These are phyloP conservation scores for Caranx ignobilis DNA, from an alignment of 2,113 vertebrate genomes.

Conservation along the genomic window DNA sequence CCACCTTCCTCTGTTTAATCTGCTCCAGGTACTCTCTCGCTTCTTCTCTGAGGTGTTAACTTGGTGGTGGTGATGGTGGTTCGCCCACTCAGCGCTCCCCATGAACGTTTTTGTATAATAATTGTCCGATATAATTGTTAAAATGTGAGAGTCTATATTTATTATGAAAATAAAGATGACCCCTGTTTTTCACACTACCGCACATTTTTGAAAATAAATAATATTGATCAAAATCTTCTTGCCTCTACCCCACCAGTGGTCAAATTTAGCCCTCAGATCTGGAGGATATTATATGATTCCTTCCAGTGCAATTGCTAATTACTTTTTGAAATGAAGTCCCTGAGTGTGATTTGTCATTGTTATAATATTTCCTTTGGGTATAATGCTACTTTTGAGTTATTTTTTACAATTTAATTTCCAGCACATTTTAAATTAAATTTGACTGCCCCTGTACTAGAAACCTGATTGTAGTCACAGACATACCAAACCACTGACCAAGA, in stretches of 20 bases:
- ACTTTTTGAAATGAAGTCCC: conserved; percentile 55
- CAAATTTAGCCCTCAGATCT: background rate
- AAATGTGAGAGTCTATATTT: conserved; percentile 70
- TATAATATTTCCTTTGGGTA: conserved; percentile 42
- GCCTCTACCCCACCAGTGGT: background rate
- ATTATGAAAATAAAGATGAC: conserved; percentile 63
- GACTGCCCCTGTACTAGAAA: background rate
- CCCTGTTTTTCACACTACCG: conserved; percentile 20
- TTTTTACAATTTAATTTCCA: conserved; percentile 18
- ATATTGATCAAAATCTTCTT: conserved; percentile 7
- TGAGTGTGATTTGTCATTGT: conserved; percentile 35
- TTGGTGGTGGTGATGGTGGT: conserved; percentile 8
- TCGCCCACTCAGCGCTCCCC: conserved; percentile 33
- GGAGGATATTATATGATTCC: conserved; percentile 4
- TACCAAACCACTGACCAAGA: background rate
- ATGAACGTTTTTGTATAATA: conserved; percentile 55
- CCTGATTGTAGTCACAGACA: background rate
- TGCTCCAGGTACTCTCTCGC: background rate
- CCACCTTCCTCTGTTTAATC: background rate
- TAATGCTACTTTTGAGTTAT: background rate
- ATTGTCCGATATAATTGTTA: conserved; percentile 55
- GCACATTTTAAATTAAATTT: conserved; percentile 24
- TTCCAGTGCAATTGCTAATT: conserved; percentile 39
- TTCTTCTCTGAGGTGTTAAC: background rate
- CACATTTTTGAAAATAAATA: conserved; percentile 37